Percentiles rank a stretch among this genome's conserved stretches.
Conservation (phyloP, 1,140 invertebrate genomes). For the Atta colombica region DNA sequence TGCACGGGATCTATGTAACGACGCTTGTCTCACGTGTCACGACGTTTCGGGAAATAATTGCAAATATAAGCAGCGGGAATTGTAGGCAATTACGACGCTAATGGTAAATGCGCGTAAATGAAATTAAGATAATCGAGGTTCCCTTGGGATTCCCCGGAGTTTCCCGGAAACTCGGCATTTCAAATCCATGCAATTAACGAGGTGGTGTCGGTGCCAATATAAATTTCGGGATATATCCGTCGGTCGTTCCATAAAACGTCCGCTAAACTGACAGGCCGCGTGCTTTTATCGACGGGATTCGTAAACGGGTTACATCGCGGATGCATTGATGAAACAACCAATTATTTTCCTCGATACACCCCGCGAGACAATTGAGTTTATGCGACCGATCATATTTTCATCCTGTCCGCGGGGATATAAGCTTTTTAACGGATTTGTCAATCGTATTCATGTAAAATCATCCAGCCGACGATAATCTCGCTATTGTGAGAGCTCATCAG, state of each 20-base stretch:
- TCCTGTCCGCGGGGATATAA: conserved; percentile 40
- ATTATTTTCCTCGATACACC: conserved; percentile 56
- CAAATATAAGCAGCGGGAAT: neutral
- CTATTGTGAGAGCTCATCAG: conserved; percentile 40
- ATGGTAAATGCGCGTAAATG: neutral
- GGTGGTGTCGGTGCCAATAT: neutral
- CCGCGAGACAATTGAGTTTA: conserved; percentile 52
- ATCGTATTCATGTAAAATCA: conserved; percentile 63
- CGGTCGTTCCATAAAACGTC: conserved; percentile 22
- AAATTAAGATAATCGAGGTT: conserved; percentile 43
- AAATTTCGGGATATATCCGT: conserved; percentile 40
- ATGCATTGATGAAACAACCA: conserved; percentile 53
- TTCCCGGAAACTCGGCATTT: neutral
- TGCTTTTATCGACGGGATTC: conserved; percentile 45
- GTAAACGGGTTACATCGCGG: conserved; percentile 47
- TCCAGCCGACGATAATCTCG: conserved; percentile 27
- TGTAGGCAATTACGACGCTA: neutral
- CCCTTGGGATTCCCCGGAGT: neutral
- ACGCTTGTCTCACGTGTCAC: neutral
- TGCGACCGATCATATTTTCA: conserved; percentile 46
- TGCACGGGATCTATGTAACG: too few species aligned
- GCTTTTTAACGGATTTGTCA: conserved; percentile 63
- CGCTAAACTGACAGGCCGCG: conserved; percentile 25
- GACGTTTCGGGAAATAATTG: conserved; percentile 22
- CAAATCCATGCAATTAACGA: conserved; percentile 24